These are phyloP conservation scores for Parazoanthus atlanticus DNA, from an alignment of 92 coral and sea anemone species.

Conservation along the genomic window DNA sequence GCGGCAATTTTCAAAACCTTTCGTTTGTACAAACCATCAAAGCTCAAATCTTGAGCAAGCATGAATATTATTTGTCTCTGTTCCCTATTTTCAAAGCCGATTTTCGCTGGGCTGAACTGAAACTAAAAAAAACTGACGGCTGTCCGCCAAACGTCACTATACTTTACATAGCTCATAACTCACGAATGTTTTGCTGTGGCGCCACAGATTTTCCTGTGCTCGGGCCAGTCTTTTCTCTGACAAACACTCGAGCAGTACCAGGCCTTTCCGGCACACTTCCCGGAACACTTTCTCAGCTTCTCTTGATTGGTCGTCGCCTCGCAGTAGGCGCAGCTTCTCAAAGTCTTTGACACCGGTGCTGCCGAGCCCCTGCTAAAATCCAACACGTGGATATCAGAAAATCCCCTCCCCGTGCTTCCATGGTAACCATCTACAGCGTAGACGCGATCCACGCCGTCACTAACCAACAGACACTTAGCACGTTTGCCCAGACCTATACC, in stretches of 20 bases:
- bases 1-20: too few relatives aligned
- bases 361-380: neutral
- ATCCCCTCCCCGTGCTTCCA: neutral
- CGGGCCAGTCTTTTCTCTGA: constrained; percentile 34
- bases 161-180: neutral
- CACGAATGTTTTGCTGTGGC: neutral
- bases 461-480: constrained; percentile 31
- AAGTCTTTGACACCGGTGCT: neutral
- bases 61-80: too few relatives aligned
- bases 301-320: constrained; percentile 16
- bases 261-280: constrained; percentile 29
- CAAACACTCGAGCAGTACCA: constrained; percentile 40
- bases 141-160: too few relatives aligned
- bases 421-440: constrained; percentile 34
- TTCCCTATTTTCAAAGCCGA: too few relatives aligned
- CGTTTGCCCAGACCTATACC: constrained; percentile 4
- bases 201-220: constrained; percentile 21
- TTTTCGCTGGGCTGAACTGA: too few relatives aligned
- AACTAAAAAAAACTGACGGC: too few relatives aligned
- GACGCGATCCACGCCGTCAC: constrained; percentile 20
- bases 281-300: constrained; percentile 32
- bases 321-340: constrained; percentile 9
- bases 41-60: too few relatives aligned
- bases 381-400: constrained; percentile 23
- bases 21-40: too few relatives aligned